These are phyloP conservation scores for Lichenostomus cassidix DNA, from an alignment of 2,113 vertebrate genomes.

Conservation along the genomic window DNA sequence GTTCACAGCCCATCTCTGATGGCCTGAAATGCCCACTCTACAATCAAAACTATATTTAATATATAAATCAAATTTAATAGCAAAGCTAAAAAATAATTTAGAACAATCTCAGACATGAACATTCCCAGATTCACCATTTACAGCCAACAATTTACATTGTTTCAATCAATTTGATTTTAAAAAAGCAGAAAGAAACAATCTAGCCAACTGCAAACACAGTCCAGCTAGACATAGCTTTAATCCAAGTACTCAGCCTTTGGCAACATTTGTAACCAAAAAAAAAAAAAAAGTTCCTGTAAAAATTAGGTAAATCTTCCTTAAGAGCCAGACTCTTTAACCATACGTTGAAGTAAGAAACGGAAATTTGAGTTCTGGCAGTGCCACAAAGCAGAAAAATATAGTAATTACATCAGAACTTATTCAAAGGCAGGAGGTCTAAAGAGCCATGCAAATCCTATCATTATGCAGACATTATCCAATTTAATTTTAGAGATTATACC, in stretches of 20 bases:
- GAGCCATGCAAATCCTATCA: constrained; percentile 37
- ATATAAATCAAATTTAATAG: not conserved
- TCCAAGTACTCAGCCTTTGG: not conserved
- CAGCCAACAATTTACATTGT: not conserved
- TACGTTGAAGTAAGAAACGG: not conserved
- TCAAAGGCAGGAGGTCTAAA: constrained; percentile 28
- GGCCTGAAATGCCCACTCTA: not conserved
- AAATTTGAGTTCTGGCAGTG: not conserved
- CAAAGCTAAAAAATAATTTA: not conserved
- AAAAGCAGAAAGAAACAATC: not conserved
- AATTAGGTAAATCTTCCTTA: not conserved
- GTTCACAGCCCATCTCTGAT: not conserved
- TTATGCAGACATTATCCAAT: constrained; percentile 47
- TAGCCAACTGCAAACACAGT: not conserved
- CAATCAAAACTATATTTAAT: not conserved
- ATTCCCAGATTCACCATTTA: not conserved
- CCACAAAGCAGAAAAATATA: not conserved
- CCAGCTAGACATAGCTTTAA: not conserved
- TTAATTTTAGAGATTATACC: constrained; percentile 47
- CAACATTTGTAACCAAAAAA: not conserved
- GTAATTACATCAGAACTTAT: constrained; percentile 25
- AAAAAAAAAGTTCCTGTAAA: not conserved
- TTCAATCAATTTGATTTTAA: not conserved
- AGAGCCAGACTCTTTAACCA: not conserved
- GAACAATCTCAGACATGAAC: not conserved